Conservation (phyloP, 2,113 vertebrate genomes). For the Tursiops truncatus region DNA sequence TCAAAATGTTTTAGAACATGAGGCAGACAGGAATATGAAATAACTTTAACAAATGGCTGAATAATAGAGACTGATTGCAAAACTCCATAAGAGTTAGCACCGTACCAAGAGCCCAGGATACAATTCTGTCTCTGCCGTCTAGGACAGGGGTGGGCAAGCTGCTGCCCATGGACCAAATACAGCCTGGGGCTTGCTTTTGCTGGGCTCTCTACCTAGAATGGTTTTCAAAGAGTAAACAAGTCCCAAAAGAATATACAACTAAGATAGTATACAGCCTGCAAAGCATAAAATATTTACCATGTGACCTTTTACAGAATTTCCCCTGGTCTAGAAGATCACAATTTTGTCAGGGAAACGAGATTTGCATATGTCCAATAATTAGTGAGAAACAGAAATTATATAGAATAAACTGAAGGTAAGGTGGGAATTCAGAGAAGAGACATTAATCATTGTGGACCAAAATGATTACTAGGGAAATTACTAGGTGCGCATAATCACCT, state of each 20-base stretch:
- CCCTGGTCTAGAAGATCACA: neutral
- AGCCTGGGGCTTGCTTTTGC: neutral
- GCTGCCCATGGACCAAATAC: neutral
- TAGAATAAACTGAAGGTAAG: neutral
- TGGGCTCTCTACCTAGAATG: neutral
- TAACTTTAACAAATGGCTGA: neutral
- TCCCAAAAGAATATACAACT: neutral
- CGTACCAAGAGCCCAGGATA: neutral
- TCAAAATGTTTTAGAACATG: slow-evolving; percentile 14
- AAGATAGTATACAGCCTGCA: neutral
- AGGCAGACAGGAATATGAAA: neutral
- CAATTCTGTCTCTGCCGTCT: neutral
- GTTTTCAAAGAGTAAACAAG: neutral
- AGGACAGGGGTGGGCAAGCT: neutral
- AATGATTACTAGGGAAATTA: neutral
- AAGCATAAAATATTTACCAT: neutral
- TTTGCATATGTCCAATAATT: neutral
- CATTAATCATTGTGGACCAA: neutral
- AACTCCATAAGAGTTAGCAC: neutral
- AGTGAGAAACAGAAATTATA: neutral
- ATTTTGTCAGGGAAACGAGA: neutral
- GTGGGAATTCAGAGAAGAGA: neutral
- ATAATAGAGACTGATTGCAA: neutral
- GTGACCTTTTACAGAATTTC: neutral
- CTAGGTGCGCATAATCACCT: neutral